Evolutionary conservation across 1,140 invertebrate species (phyloP), one percentile per base, ranked within the genome.

Genomic region (Papilio helenus): DNA sequence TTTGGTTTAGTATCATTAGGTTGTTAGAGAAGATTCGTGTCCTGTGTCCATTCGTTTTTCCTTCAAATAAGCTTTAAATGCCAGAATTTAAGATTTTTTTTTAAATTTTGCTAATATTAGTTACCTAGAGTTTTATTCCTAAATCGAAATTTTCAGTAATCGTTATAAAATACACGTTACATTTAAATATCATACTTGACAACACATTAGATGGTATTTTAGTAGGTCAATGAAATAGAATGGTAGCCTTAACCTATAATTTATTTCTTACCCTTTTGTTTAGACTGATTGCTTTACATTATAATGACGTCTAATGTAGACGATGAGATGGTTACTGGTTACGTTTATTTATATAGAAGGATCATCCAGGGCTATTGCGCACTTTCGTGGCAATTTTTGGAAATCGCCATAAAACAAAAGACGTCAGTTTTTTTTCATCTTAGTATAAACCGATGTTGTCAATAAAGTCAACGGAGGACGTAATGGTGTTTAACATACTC

Each of bases 161-260:
- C 51, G 4, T 18, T 1, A 55, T 51, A 49, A 49, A n/a, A 51
- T 16, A 51, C 49, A 51, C 49, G 18, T 51, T 51, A 51, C 49
- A 51, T 51, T n/a, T 51, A 51, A 18, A 1, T 51, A 5, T 51
- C n/a, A 18, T 51, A 55, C 46, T 55, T 55, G 51, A 55, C 51
- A 55, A 55, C 51, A 55, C n/a, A 55, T 55, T 55, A 20, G 51
- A 55, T 55, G 51, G 51, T n/a, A 55, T 55, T 55, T 55, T 20
- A 49, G 46, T 49, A 55, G 51, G 51, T 55, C 51, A 55, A 55
- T 55, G 51, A 29, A 61, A 61, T 26, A 61, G 23, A 61, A 61
- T 26, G 20, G 20, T 61, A 61, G 58, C 12, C n/a, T 61, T 61
- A 26, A 61, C 58, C 58, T 26, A 26, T 61, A 61, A 61, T 61